Evolutionary conservation across 2,888 invertebrate species (phyloP).

Genomic region (Amphipoea oculea): DNA sequence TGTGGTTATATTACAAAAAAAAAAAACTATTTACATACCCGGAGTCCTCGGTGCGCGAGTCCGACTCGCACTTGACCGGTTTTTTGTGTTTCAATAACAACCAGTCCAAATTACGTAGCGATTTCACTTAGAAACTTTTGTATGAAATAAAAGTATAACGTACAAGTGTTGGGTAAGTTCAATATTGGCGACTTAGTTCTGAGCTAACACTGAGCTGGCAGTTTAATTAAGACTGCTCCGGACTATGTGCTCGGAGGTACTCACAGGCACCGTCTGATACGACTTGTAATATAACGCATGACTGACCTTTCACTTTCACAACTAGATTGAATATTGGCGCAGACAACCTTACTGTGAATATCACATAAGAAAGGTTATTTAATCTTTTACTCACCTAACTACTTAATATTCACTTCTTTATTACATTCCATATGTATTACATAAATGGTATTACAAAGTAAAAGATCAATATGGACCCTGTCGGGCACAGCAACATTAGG

Average conservation of each 20-base stretch:
- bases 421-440: no score
- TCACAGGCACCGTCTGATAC: neutral
- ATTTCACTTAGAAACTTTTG: constrained; percentile 15
- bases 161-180: neutral
- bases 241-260: neutral
- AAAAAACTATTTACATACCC: no score
- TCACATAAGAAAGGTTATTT: neutral
- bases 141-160: constrained; percentile 1
- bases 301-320: neutral
- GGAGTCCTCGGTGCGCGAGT: no score
- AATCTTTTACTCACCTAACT: neutral
- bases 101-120: neutral
- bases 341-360: neutral
- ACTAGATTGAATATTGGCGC: neutral
- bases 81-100: neutral
- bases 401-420: no score
- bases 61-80: no score
- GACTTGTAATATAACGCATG: neutral
- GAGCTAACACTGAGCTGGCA: constrained; percentile 1
- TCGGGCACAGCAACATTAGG: no score
- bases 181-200: constrained; percentile 6
- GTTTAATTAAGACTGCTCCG: neutral
- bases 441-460: no score
- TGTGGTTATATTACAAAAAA: no score
- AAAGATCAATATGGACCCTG: no score